Base-by-base conservation (phyloP, 2,888 invertebrate genomes). In the Sipha maydis region DNA sequence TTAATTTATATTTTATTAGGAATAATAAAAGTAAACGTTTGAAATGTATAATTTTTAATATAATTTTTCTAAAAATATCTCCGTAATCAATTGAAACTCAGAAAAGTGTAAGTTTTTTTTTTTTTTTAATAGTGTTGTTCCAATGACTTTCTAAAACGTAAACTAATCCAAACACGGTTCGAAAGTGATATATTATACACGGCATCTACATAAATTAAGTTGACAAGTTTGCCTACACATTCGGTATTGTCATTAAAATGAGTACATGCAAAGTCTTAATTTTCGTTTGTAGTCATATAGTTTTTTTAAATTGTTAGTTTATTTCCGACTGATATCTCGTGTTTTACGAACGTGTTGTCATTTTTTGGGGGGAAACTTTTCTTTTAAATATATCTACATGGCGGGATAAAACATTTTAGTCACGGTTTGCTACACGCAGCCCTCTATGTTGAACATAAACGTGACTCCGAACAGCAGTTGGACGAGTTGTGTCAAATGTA, bases 191-290 rank as follows among this genome's bases (percentile, higher is more conserved):
- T 85, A 85, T 85, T 85, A 84, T 56, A 54, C 61, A 67, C 61
- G n/a, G n/a, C 69, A 54, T 85, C 69, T 67, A 76, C 76, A 79
- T 85, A 85, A 79, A 85, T 79, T 79, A 71, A 85, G 85, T 71
- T 78, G 85, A 85, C 78, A 85, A 85, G 85, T 85, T 85, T 85
- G 78, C 69, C 85, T 78, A 78, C 69, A 84, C 77, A 67, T 75
- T 75, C 75, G 73, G 83, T n/a, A 75, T 41, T 77, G 77, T 85
- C 85, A 77, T 85, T 85, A 77, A 85, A 85, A 85, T 77, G 17
- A 67, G 84, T 83, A 69, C 17, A 25, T 28, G 67, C 41, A 31
- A 77, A 76, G 77, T 85, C 21, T 85, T 85, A 77, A 85, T 85
- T 85, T 85, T 77, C 85, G 5, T 83, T 83, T 77, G 21, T 73